Evolutionary conservation across 1,140 invertebrate genomes (phyloP), one percentile per base, ranked within the genome.

Genomic region (Drosophila ogumai): DNA sequence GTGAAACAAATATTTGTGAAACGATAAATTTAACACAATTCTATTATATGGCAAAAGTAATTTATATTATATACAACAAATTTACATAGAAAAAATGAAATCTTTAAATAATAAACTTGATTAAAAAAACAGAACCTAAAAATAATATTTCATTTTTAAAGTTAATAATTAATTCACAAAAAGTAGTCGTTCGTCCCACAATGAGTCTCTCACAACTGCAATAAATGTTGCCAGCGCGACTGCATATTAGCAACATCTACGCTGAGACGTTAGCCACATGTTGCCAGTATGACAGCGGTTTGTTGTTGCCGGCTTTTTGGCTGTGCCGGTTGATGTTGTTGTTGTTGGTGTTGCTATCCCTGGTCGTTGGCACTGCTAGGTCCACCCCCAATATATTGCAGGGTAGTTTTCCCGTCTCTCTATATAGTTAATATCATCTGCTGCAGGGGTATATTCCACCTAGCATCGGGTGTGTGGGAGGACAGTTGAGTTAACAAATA

Each of bases 261-360:
- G 22, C 25, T 44, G 28, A n/a, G 22, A 1, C 6, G 44, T 9
- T 22, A 8, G 57, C 65, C 36, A 28, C 72, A 71, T 75, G 64
- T 34, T 74, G 65, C 32, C 17, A 41, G 25, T 10, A 54, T 75
- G 65, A 44, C 49, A 40, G 41, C 40, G 52, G 59, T 52, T 76
- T 87, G 75, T 87, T 87, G 79, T 87, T 87, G 82, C 84, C 84
- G 84, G 84, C 84, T 88, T 87, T 87, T 87, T 77, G 75, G 59
- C 78, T 74, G 65, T 57, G 44, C 31, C 40, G 6, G 44, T 3
- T 59, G 58, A 22, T 40, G 59, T 15, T 46, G 69, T 36, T 77
- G 63, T 67, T 74, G 41, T 58, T 64, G 54, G 34, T 64, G 43
- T 59, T 74, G 57, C 28, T 32, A 44, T 54, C 56, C 52, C 41